Evolutionary conservation across 2,113 vertebrate genomes (phyloP), one percentile per base, ranked within the genome.

Genomic region (Tragelaphus strepsiceros): DNA sequence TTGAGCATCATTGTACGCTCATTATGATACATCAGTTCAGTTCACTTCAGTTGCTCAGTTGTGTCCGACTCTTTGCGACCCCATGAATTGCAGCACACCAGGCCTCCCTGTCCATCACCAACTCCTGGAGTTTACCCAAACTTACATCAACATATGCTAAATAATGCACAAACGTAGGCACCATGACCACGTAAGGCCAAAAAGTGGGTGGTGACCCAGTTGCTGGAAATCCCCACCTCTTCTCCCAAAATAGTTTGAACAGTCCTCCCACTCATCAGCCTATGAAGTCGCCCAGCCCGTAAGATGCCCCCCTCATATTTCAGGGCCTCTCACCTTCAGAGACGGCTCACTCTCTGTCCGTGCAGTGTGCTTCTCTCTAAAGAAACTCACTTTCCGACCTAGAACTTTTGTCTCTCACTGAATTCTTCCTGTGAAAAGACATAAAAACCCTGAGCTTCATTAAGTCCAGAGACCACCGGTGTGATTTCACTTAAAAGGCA

Each of bases 141-240:
- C 61, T 62, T 51, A 11, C 26, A 3, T 51, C 77, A 32, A 1
- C 77, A 51, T 51, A 39, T 13, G 35, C 46, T 80, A 32, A 17
- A 11, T 32, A 30, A 6, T 2, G 5, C 77, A 19, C 15, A 11
- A 5, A 17, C 1, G 16, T 30, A 51, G 46, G 77, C 2, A 1
- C 8, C 5, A 0, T 3, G 46, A 11, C 46, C 46, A 19, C 0
- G 9, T 9, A 11, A 6, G 46, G 15, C 46, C 77, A 32, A 19
- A 51, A 17, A 19, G 46, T 10, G 26, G 46, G 16, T 3, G 28
- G 46, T 11, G 77, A 49, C 77, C 77, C 46, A 11, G 2, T 30
- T 80, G 43, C 77, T 80, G 77, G 15, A 49, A 51, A 51, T 19
- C 77, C 46, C 46, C 2, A 17, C 46, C 77, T 49, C 15, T 19